A percentile compares a stretch with the other conserved stretches of the same genome.
phyloP scores from a whole-genome alignment of 2,888 invertebrate genomes.

The Bombyx huttoni region DNA sequence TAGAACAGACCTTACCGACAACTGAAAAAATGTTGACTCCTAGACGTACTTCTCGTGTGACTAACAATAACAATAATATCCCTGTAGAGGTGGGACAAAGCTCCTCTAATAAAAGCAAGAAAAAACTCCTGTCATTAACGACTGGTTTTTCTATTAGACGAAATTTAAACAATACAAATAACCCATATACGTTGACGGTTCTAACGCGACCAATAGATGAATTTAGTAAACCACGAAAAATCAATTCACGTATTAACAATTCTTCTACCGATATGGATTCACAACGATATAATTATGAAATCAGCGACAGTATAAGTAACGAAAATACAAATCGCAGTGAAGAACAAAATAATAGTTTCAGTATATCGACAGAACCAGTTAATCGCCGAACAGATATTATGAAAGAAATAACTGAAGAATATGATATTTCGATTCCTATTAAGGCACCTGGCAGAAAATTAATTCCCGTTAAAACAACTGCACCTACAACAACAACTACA shows the following conservation, averaged over 20 bases:
- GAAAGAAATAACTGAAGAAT: constrained; percentile 24
- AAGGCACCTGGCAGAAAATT: constrained; percentile 21
- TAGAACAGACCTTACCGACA: constrained; percentile 40
- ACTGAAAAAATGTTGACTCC: constrained; percentile 39
- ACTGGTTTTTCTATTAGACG: constrained; percentile 64
- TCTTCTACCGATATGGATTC: constrained; percentile 2
- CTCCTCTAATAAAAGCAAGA: constrained; percentile 30
- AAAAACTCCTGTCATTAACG: constrained; percentile 53
- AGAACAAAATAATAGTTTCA: neutral
- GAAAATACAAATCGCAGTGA: constrained; percentile 7
- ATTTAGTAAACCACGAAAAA: constrained; percentile 20
- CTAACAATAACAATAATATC: constrained; percentile 38
- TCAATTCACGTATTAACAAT: constrained; percentile 5
- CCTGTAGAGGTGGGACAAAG: constrained; percentile 34
- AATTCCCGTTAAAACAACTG: constrained; percentile 13
- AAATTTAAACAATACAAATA: constrained; percentile 48
- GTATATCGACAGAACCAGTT: constrained; percentile 20
- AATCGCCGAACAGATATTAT: constrained; percentile 29
- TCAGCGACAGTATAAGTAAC: constrained; percentile 25
- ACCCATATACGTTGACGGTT: constrained; percentile 58
- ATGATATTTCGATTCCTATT: constrained; percentile 30
- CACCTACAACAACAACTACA: constrained; percentile 22
- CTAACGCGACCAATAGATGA: constrained; percentile 48
- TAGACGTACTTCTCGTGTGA: constrained; percentile 34
- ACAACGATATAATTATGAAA: constrained; percentile 28